These are phyloP conservation scores for Chrysemys picta DNA, from an alignment of 2,113 vertebrate species.

Conservation along the genomic window DNA sequence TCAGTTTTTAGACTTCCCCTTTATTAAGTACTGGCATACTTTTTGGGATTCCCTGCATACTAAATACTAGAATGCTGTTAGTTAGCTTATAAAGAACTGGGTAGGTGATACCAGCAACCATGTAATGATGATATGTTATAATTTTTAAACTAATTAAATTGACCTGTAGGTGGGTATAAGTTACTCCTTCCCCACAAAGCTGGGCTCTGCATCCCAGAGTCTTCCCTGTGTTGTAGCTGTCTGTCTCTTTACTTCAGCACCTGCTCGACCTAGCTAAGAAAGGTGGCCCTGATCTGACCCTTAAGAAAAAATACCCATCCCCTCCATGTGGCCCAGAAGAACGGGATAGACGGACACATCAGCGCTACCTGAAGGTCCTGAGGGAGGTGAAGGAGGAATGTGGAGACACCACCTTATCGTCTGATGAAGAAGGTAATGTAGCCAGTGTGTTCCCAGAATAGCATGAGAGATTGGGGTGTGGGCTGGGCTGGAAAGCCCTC, in stretches of 20 bases:
- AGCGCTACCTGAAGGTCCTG: constrained; percentile 89
- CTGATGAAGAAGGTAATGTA: constrained; percentile 93
- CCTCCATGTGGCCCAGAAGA: constrained; percentile 81
- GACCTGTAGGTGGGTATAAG: fast-evolving
- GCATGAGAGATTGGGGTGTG: not conserved
- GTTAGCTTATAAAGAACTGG: not conserved
- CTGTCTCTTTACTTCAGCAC: constrained; percentile 76
- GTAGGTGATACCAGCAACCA: not conserved
- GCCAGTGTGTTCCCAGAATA: not conserved
- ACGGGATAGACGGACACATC: constrained; percentile 86
- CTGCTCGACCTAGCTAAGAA: constrained; percentile 90
- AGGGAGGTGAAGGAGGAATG: constrained; percentile 95
- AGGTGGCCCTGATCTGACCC: constrained; percentile 85
- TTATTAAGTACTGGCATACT: not conserved
- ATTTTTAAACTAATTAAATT: not conserved
- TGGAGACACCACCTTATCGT: constrained; percentile 90
- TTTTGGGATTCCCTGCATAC: not conserved
- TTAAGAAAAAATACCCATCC: constrained; percentile 79
- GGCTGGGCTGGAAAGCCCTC: not conserved
- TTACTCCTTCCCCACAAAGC: not conserved
- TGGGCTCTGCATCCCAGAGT: not conserved
- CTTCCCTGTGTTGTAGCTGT: fast-evolving
- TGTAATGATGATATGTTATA: not conserved
- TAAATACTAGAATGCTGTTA: not conserved
- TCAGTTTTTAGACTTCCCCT: not conserved